Conservation (phyloP, 2,888 invertebrate species). For the Stenolophus ochropezus region DNA sequence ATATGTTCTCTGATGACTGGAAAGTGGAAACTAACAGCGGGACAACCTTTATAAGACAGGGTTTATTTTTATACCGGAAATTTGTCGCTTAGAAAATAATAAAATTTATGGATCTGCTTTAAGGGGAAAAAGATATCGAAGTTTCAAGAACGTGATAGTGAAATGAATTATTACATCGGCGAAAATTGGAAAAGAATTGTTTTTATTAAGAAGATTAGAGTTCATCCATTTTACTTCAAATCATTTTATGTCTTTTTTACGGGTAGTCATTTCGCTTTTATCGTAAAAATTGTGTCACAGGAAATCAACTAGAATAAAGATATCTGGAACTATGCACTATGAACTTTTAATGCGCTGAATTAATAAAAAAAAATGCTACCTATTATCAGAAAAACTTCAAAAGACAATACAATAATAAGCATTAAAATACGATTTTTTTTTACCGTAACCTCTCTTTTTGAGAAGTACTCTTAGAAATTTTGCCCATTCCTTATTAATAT, state of each 20-base stretch:
- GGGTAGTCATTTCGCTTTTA: neutral
- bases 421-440: no score
- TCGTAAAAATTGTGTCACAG: no score
- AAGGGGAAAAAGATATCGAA: neutral
- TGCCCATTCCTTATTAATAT: no score
- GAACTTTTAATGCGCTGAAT: no score
- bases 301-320: no score
- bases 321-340: no score
- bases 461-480: no score
- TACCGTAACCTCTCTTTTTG: no score
- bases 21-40: neutral
- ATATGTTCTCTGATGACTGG: neutral
- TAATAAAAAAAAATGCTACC: no score
- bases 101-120: neutral
- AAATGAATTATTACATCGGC: neutral
- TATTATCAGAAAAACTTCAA: no score
- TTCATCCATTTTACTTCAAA: neutral
- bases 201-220: neutral
- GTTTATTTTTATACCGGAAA: neutral
- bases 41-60: neutral
- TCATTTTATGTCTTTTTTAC: neutral
- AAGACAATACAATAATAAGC: no score
- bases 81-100: neutral
- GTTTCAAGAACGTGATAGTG: neutral
- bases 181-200: neutral